phyloP scores from a whole-genome alignment of 2,113 vertebrate species.

The Callipepla squamata region DNA sequence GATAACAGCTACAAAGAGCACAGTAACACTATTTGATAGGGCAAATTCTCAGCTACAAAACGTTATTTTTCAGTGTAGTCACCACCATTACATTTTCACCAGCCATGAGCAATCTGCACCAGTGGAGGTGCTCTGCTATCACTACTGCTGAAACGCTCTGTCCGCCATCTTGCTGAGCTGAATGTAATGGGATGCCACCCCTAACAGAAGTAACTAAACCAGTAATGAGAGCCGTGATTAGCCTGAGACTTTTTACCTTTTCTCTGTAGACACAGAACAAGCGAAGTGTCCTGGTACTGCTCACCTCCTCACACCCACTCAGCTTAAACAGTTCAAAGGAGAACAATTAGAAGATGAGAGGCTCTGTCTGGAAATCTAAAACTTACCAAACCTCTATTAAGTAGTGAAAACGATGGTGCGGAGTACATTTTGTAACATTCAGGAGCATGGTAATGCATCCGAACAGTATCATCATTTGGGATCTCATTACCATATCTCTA shows the following conservation, averaged over 20 bases:
- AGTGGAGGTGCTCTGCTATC: too few relatives aligned
- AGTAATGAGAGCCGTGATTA: not conserved
- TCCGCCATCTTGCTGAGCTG: too few relatives aligned
- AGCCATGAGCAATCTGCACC: too few relatives aligned
- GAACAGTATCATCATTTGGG: not conserved
- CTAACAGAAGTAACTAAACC: not conserved
- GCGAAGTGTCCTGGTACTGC: not conserved
- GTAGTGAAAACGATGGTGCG: not conserved
- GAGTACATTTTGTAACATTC: not conserved
- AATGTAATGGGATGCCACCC: not conserved
- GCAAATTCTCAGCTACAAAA: too few relatives aligned
- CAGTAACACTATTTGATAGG: too few relatives aligned
- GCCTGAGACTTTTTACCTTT: not conserved
- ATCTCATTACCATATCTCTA: not conserved
- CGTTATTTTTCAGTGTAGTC: too few relatives aligned
- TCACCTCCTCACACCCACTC: not conserved
- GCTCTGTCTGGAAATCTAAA: not conserved
- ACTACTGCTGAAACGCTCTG: too few relatives aligned
- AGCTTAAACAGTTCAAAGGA: slow-evolving; percentile 6
- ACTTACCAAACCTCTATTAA: not conserved
- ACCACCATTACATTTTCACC: too few relatives aligned
- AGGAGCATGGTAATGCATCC: not conserved
- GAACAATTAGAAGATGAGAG: not conserved
- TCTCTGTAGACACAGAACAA: not conserved
- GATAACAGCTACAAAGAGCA: too few relatives aligned